Percentiles rank a stretch among this genome's conserved stretches.
Conservation (phyloP, 2,888 invertebrate species). For the Ochropleura leucogaster region DNA sequence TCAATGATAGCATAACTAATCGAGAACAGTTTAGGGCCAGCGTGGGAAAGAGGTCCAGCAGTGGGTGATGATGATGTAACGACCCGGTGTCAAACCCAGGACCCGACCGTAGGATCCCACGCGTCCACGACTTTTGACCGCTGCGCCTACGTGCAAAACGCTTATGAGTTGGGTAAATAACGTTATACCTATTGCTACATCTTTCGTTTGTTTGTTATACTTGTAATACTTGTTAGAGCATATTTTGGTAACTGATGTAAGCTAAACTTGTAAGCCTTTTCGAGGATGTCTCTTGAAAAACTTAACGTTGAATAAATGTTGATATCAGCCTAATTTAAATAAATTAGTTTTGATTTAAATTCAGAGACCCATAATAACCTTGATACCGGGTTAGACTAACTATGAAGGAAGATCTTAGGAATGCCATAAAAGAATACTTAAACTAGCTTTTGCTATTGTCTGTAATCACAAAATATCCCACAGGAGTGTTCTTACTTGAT, state of each 20-base stretch:
- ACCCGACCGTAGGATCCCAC: slow-evolving; percentile 61
- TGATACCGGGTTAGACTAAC: too few relatives aligned
- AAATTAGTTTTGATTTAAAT: too few relatives aligned
- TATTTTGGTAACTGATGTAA: neutral
- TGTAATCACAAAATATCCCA: too few relatives aligned
- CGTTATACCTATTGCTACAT: slow-evolving; percentile 17
- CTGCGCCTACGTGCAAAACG: slow-evolving; percentile 67
- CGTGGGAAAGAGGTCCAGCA: slow-evolving; percentile 64
- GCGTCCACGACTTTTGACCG: slow-evolving; percentile 69
- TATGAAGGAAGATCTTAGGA: too few relatives aligned
- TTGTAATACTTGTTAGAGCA: neutral
- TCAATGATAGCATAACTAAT: slow-evolving; percentile 41
- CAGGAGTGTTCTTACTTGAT: too few relatives aligned
- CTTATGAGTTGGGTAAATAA: slow-evolving; percentile 56
- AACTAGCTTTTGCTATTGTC: too few relatives aligned
- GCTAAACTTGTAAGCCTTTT: too few relatives aligned
- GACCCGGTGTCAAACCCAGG: slow-evolving; percentile 56
- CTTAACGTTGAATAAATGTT: too few relatives aligned
- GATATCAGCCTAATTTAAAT: neutral
- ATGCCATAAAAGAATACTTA: too few relatives aligned
- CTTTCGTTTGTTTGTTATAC: slow-evolving; percentile 13
- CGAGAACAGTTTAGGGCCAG: slow-evolving; percentile 45
- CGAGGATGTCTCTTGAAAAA: too few relatives aligned
- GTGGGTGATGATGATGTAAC: slow-evolving; percentile 64
- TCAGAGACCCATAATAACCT: too few relatives aligned